Base-by-base conservation (phyloP, 2,888 invertebrate genomes). In the Diarsia mendica region DNA sequence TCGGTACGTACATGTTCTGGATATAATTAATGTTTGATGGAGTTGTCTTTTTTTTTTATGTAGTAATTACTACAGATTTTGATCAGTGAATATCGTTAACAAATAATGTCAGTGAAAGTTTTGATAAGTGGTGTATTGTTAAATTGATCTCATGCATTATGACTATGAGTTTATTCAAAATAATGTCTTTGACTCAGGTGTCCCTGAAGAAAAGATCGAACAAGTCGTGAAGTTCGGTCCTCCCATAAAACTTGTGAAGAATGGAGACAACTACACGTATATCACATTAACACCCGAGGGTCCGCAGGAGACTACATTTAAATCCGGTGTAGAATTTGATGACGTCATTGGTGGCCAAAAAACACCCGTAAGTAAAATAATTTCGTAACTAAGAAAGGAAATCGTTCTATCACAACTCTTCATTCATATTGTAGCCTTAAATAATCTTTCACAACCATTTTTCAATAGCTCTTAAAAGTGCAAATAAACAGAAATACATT, bases 251-350 rank as follows among this genome's bases (percentile, higher is more conserved):
- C 67, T 92, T 11, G 86, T 82, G 2, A 79, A 91, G 68, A 78
- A 90, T 15, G 93, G 92, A 0, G 92, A 94, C 75, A 83, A 69
- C 6, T 92, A 91, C 79, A 88, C 85, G 0, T 87, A 87, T 68
- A 80, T 75, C 67, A 75, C 83, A 2, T 53, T 44, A 39, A 72
- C 70, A 8, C 51, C 71, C 0, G 74, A 77, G 0, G 90, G 88
- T 0, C n/a, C 77, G 5, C 86, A 64, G 61, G 85, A 87, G 46
- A 39, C 87, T 13, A 88, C 75, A 68, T 94, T 94, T 86, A 88
- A 91, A 63, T 87, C 89, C 55, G 94, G 93, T 6, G 92, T 91
- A 3, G 91, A 92, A 73, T 91, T 93, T 61, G 92, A 90, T 0
- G 89, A 90, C 49, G 51, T 81, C 0, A 65, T 87, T 39, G 85